phyloP scores from a whole-genome alignment of 2,113 vertebrate species.

The Isichthys henryi region DNA sequence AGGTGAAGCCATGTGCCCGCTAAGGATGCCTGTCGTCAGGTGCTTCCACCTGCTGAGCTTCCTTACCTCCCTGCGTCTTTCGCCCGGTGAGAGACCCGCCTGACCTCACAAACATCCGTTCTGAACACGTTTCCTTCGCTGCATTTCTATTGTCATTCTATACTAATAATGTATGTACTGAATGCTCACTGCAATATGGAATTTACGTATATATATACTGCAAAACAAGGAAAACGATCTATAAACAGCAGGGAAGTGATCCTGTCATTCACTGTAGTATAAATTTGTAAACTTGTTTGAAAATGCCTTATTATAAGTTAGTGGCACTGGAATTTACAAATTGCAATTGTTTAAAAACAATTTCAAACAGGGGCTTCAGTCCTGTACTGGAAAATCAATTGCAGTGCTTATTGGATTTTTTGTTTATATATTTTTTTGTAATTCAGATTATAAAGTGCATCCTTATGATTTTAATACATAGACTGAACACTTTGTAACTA shows the following conservation, averaged over 20 bases:
- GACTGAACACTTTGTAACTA: not conserved
- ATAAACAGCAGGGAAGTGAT: not conserved
- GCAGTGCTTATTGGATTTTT: not conserved
- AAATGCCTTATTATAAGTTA: not conserved
- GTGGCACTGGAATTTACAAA: not conserved
- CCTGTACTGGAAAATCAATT: not conserved
- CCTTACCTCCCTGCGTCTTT: conserved; percentile 37
- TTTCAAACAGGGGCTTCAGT: not conserved
- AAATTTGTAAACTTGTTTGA: not conserved
- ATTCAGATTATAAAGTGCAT: not conserved
- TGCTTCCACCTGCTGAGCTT: conserved; percentile 32
- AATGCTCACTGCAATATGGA: not conserved
- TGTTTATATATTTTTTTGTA: not conserved
- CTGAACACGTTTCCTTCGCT: not conserved
- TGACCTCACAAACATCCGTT: not conserved
- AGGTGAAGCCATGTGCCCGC: not conserved
- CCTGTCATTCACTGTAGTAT: not conserved
- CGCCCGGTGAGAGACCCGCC: conserved; percentile 43
- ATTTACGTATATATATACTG: not conserved
- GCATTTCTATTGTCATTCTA: not conserved
- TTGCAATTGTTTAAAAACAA: not conserved
- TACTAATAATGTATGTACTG: not conserved
- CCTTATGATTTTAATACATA: not conserved
- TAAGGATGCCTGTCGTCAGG: conserved; percentile 42
- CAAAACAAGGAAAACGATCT: not conserved